Evolutionary conservation across 2,888 invertebrate species (phyloP).

Genomic region (Sphaeridia pumilis): DNA sequence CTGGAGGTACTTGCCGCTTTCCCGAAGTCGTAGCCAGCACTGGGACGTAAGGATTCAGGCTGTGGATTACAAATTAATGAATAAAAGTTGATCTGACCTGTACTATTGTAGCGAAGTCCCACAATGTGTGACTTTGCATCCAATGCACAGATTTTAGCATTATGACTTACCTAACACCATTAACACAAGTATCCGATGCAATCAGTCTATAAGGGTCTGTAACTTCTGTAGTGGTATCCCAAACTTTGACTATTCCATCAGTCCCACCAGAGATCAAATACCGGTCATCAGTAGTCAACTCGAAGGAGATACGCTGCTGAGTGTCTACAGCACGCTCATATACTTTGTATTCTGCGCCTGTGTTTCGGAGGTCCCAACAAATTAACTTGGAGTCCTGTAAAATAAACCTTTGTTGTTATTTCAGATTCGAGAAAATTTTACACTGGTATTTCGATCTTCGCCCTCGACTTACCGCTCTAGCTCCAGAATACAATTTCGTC

Average conservation of each 20-base stretch:
- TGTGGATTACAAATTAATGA: too few species aligned
- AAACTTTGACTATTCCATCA: conserved; percentile 41
- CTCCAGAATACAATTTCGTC: conserved; percentile 66
- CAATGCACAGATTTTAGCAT: too few species aligned
- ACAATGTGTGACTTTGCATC: background rate
- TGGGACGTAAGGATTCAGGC: conserved; percentile 65
- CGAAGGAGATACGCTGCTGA: conserved; percentile 80
- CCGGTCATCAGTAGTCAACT: conserved; percentile 55
- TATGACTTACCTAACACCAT: conserved; percentile 63
- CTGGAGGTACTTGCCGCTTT: conserved; percentile 55
- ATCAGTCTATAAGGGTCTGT: conserved; percentile 12
- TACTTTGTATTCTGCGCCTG: conserved; percentile 46
- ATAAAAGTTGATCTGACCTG: background rate
- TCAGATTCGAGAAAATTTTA: too few species aligned
- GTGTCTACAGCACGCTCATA: conserved; percentile 50
- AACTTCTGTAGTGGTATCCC: conserved; percentile 38
- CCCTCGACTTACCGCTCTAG: conserved; percentile 48
- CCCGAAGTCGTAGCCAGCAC: conserved; percentile 75
- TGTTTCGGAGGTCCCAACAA: conserved; percentile 80
- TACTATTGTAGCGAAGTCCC: background rate
- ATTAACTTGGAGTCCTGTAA: conserved; percentile 64
- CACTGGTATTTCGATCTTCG: too few species aligned
- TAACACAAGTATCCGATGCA: conserved; percentile 60
- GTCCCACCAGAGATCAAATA: conserved; percentile 43
- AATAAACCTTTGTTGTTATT: too few species aligned